Evolutionary conservation across 2,888 invertebrate genomes (phyloP).

Genomic region (Atherix ibis): DNA sequence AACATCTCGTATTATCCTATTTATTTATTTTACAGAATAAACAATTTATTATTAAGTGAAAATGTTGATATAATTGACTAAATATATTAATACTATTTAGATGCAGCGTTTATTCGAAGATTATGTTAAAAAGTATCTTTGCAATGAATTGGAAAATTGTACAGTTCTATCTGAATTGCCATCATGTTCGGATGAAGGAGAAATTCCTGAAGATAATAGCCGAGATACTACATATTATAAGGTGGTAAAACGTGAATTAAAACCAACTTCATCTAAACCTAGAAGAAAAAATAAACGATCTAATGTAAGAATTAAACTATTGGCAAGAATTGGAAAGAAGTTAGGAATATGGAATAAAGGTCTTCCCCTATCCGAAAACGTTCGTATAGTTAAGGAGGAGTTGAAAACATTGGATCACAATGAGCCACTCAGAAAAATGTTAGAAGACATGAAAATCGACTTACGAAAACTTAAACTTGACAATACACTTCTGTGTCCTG

Average conservation of each 20-base stretch:
- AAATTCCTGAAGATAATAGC: slow-evolving; percentile 12
- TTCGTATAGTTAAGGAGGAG: slow-evolving; percentile 14
- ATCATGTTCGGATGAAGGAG: too few relatives aligned
- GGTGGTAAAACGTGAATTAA: slow-evolving; percentile 12
- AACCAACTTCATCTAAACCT: background rate
- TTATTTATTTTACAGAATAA: too few relatives aligned
- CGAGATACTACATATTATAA: slow-evolving; percentile 10
- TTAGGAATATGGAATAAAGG: slow-evolving; percentile 21
- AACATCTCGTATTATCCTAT: too few relatives aligned
- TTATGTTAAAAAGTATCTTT: slow-evolving; percentile 14
- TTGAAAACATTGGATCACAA: slow-evolving; percentile 13
- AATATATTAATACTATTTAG: slow-evolving; percentile 2
- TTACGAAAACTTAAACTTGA: slow-evolving; percentile 16
- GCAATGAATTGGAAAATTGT: slow-evolving; percentile 14
- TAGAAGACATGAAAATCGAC: slow-evolving; percentile 15
- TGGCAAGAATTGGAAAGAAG: slow-evolving; percentile 15
- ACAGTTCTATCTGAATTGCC: slow-evolving; percentile 15
- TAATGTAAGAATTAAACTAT: slow-evolving; percentile 15
- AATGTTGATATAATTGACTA: too few relatives aligned
- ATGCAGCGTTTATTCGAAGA: slow-evolving; percentile 11
- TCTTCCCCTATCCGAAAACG: slow-evolving; percentile 18
- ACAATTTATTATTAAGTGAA: too few relatives aligned
- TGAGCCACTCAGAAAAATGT: slow-evolving; percentile 12
- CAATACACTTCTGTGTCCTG: slow-evolving; percentile 30
- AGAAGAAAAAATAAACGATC: slow-evolving; percentile 8